These are phyloP conservation scores for Emydocephalus ijimae DNA, from an alignment of 2,113 vertebrate genomes.

Conservation along the genomic window DNA sequence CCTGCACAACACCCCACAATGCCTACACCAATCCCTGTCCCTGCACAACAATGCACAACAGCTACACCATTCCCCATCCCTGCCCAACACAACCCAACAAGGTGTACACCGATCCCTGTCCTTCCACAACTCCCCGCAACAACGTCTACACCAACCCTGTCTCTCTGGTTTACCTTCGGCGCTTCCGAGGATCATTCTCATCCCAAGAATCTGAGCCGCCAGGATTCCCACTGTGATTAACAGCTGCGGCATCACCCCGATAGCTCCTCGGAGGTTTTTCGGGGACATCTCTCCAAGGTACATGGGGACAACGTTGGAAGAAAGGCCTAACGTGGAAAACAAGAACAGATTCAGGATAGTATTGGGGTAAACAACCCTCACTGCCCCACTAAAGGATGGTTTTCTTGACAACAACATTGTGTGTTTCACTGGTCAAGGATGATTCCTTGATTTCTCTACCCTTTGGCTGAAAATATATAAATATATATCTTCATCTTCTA, in stretches of 20 bases:
- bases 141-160: neutral
- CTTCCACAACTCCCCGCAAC: no score
- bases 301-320: slow-evolving; percentile 94
- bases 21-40: no score
- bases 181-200: slow-evolving; percentile 77
- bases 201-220: slow-evolving; percentile 83
- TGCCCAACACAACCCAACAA: neutral
- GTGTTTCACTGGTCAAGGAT: no score
- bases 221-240: slow-evolving; percentile 93
- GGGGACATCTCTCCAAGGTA: slow-evolving; percentile 93
- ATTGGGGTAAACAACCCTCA: neutral
- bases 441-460: neutral
- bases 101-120: no score
- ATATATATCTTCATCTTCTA: neutral
- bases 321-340: slow-evolving; percentile 74
- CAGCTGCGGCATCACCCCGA: slow-evolving; percentile 84
- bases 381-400: neutral
- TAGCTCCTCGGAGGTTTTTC: slow-evolving; percentile 85
- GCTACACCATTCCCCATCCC: no score
- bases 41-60: no score
- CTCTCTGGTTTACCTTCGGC: slow-evolving; percentile 65
- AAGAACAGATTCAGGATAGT: no score
- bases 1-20: no score
- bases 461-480: no score
- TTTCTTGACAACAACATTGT: neutral